Percentiles rank a stretch among this genome's conserved stretches.
phyloP scores from a whole-genome alignment of 1,140 invertebrate species.

The Drosophila sechellia region DNA sequence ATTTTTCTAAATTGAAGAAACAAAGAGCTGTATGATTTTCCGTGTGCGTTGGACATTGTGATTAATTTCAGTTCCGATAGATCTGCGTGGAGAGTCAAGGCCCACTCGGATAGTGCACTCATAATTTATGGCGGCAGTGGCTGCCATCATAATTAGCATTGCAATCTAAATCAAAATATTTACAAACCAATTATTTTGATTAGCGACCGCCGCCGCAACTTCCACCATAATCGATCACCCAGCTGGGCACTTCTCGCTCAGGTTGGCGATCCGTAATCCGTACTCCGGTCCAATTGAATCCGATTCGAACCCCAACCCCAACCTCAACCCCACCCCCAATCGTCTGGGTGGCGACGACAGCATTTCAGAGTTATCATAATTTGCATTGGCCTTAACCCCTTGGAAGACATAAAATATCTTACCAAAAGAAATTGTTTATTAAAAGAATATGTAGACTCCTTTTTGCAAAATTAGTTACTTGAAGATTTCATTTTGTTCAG shows the following conservation, averaged over 20 bases:
- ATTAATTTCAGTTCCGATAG: conserved; percentile 44
- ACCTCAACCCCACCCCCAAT: conserved; percentile 8
- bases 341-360: conserved; percentile 38
- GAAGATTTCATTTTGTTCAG: too few species aligned
- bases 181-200: conserved; percentile 81
- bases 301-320: too few species aligned
- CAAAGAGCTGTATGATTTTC: conserved; percentile 1
- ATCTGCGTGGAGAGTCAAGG: conserved; percentile 33
- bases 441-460: too few species aligned
- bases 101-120: conserved; percentile 22
- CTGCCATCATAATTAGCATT: conserved; percentile 65
- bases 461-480: not conserved
- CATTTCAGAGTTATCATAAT: conserved; percentile 30
- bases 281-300: not conserved
- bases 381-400: conserved; percentile 35
- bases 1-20: not conserved
- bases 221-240: conserved; percentile 79
- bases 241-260: conserved; percentile 43
- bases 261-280: conserved; percentile 14
- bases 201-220: conserved; percentile 56
- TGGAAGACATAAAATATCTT: not conserved
- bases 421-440: too few species aligned
- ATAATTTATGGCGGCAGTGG: conserved; percentile 58
- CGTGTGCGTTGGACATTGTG: conserved; percentile 6
- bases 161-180: conserved; percentile 74